Conservation (phyloP, 2,113 vertebrate genomes). For the Tautogolabrus adspersus region DNA sequence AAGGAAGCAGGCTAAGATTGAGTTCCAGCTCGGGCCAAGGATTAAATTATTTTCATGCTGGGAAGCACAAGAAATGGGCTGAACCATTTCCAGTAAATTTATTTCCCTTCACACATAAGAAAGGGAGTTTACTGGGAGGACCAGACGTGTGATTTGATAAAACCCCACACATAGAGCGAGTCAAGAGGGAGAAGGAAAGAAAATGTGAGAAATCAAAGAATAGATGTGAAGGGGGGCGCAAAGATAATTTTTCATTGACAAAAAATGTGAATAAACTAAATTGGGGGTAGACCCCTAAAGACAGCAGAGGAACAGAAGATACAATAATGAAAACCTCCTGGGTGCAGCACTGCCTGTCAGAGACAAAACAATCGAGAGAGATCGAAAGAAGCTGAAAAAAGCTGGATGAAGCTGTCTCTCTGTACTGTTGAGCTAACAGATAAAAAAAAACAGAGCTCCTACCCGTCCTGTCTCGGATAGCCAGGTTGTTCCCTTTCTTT, state of each 20-base stretch:
- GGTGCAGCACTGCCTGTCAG: neutral
- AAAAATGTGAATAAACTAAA: neutral
- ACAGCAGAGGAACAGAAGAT: neutral
- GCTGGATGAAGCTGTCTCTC: conserved; percentile 12
- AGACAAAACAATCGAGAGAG: neutral
- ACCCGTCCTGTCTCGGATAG: conserved; percentile 95
- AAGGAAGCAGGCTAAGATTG: neutral
- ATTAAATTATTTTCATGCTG: conserved; percentile 6
- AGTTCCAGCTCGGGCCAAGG: conserved; percentile 7
- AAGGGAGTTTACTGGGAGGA: conserved; percentile 18
- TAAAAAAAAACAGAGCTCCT: conserved; percentile 54
- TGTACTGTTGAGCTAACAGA: neutral
- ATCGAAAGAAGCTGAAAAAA: neutral
- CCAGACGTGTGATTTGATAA: conserved; percentile 14
- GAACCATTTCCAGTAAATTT: conserved; percentile 4
- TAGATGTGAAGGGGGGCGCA: neutral
- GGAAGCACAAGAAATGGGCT: conserved; percentile 17
- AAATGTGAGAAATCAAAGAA: neutral
- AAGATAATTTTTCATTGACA: conserved; percentile 1
- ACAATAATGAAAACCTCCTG: neutral
- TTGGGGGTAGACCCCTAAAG: neutral
- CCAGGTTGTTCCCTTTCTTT: conserved; percentile 92
- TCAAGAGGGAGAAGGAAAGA: neutral
- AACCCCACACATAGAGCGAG: neutral
- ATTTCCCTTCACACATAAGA: conserved; percentile 21